These are phyloP conservation scores for Jacana jacana DNA, from an alignment of 2,113 vertebrate species.

Conservation along the genomic window DNA sequence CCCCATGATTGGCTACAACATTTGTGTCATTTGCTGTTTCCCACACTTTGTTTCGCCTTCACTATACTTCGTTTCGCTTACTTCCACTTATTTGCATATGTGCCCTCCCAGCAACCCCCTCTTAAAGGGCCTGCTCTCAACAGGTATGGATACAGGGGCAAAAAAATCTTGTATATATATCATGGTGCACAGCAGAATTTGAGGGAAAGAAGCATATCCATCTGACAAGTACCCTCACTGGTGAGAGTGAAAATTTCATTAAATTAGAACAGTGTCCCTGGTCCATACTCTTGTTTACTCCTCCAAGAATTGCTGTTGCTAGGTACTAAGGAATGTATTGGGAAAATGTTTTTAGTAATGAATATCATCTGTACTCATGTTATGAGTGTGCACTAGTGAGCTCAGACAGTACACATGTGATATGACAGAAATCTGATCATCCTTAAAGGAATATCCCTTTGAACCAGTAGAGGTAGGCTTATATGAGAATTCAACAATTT, in stretches of 20 bases:
- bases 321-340: neutral
- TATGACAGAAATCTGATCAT: neutral
- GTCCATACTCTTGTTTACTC: neutral
- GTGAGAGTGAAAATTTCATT: neutral
- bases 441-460: neutral
- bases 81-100: too few species aligned
- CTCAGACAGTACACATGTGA: neutral
- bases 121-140: too few species aligned
- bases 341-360: slow-evolving; percentile 29
- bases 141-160: neutral
- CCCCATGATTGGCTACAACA: too few species aligned
- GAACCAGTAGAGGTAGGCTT: neutral
- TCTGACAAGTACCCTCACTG: neutral
- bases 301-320: neutral
- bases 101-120: too few species aligned
- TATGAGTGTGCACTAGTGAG: neutral
- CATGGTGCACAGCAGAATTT: neutral
- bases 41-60: too few species aligned
- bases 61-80: too few species aligned
- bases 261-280: neutral
- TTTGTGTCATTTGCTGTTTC: too few species aligned
- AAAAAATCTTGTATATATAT: neutral
- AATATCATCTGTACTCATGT: neutral
- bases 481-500: neutral
- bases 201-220: neutral